Evolutionary conservation across 2,888 invertebrate species (phyloP), one percentile per base, ranked within the genome.

Genomic region (Tortricodes alternella): DNA sequence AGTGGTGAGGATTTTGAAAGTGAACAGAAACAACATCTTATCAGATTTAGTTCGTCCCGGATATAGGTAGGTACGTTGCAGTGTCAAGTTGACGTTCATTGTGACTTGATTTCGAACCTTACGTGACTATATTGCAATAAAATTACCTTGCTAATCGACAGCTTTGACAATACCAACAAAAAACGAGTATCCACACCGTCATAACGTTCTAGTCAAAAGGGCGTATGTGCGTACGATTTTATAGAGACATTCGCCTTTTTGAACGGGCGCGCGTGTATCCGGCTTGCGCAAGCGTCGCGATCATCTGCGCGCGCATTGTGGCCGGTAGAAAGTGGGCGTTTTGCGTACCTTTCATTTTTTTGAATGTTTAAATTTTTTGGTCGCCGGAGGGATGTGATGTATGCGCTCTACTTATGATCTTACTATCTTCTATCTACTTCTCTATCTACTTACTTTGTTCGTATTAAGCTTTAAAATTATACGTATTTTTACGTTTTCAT

Each of bases 231-330:
- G 24, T 8, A 39, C 29, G 34, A 8, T 46, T 32, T 23, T 15
- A 7, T 16, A n/a, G 41, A 41, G 23, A 34, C 11, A 41, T 51
- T 41, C 23, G 16, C 23, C 50, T 16, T 29, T 51, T 51, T 23
- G n/a, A 34, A 3, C 23, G 15, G 13, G 24, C 27, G 32, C 16
- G 24, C 34, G 16, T 70, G 63, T 73, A 78, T 83, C 83, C 82
- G 84, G 83, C 71, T 83, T 83, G 79, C 80, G 79, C 78, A 83
- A 83, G 46, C 23, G 41, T 29, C 29, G 59, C 61, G 68, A 72
- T 75, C 66, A 71, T 69, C 69, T 61, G 69, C 68, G 67, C 63
- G 53, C 35, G 63, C 63, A 69, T 66, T 68, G 69, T 71, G 66
- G 49, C 24, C 58, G 50, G 63, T 71, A 71, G 76, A 76, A 76